These are phyloP conservation scores for Podarcis lilfordi DNA, from an alignment of 2,797 vertebrate species.

Conservation along the genomic window DNA sequence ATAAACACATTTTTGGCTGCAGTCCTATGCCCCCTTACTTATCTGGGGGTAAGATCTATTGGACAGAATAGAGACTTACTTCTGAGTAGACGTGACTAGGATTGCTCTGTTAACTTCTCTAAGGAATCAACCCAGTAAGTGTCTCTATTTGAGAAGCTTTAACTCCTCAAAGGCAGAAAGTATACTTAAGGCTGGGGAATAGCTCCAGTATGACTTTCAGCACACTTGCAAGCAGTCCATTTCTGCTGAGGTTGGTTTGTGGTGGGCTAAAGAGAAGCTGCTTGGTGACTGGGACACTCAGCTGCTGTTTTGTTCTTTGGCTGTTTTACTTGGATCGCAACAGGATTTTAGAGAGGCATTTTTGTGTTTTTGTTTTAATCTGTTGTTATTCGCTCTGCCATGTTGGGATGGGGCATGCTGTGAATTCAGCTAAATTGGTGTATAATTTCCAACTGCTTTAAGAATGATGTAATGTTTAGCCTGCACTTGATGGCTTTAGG, in stretches of 20 bases:
- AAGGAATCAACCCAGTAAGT: background rate
- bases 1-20: background rate
- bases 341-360: background rate
- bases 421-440: constrained; percentile 22
- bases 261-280: background rate
- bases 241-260: background rate
- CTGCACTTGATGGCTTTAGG: background rate
- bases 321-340: background rate
- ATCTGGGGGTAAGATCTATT: background rate
- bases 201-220: background rate
- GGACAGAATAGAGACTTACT: background rate
- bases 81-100: background rate
- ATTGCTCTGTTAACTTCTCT: background rate
- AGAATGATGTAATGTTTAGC: constrained; percentile 12
- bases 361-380: background rate
- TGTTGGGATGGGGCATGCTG: background rate
- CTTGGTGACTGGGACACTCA: background rate
- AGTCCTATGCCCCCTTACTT: background rate
- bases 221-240: background rate
- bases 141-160: background rate
- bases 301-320: background rate
- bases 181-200: too few species aligned
- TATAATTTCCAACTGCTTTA: constrained; percentile 13
- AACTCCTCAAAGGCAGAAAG: background rate
- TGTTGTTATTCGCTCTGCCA: background rate